Conservation (phyloP, 2,113 vertebrate species). For the Oophaga pumilio region DNA sequence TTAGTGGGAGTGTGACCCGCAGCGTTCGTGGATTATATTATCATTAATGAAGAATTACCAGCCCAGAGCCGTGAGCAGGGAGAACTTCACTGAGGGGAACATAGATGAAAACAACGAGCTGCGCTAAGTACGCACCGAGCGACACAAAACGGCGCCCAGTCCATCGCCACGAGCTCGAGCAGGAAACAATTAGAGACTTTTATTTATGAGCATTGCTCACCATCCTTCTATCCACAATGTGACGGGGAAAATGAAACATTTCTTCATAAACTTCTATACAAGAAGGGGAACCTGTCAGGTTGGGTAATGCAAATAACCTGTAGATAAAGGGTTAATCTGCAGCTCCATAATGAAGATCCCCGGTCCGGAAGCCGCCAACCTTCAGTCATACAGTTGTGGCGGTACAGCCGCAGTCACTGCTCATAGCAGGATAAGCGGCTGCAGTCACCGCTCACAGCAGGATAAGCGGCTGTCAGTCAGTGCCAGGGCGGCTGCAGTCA, state of each 20-base stretch:
- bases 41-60: constrained; percentile 12
- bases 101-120: not conserved
- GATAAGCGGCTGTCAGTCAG: too few species aligned
- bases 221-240: not conserved
- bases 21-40: constrained; percentile 18
- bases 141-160: not conserved
- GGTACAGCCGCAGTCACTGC: too few species aligned
- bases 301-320: too few species aligned
- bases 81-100: not conserved
- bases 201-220: not conserved
- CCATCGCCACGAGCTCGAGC: not conserved
- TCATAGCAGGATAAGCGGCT: too few species aligned
- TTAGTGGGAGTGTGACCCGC: constrained; percentile 2
- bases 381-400: too few species aligned
- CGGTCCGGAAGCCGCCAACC: too few species aligned
- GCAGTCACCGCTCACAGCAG: too few species aligned
- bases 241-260: not conserved
- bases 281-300: too few species aligned
- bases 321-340: too few species aligned
- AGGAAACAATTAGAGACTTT: not conserved
- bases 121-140: not conserved
- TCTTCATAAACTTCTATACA: not conserved
- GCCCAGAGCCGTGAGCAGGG: not conserved
- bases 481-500: too few species aligned
- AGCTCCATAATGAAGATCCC: too few species aligned